Evolutionary conservation across 2,888 invertebrate genomes (phyloP), one percentile per base, ranked within the genome.

Genomic region (Latheticus oryzae): DNA sequence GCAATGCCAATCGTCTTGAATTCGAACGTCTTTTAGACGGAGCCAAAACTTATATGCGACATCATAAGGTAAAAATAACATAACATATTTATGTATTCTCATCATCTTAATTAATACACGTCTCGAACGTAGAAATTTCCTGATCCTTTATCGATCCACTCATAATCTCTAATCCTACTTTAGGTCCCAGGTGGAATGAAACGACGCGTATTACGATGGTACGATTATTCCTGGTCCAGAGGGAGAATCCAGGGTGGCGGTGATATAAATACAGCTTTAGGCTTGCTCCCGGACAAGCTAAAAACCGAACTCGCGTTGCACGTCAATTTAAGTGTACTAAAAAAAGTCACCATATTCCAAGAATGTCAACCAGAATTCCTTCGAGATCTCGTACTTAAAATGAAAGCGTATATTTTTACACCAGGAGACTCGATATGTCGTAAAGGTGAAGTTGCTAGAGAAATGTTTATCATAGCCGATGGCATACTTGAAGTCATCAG

Each of bases 391-490:
- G 97, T 97, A 61, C 84, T 97, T 63, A 97, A 97, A 82, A 97
- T 97, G 97, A 93, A 93, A 80, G 96, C 97, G 3, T 97, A 95
- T 78, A 97, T 97, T 77, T 97, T 97, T 79, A 97, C 97, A 13
- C 97, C 97, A 0, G 97, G 97, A 12, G 97, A 97, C 79, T 91
- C 96, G 58, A 96, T 97, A 74, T 97, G 97, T 76, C 86, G 97
- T 24, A 94, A 96, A 81, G 97, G 94, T 70, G 80, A 79, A 62
- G 88, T 71, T 90, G 97, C 97, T 0, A 83, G 97, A 62, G 97
- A 97, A 80, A 97, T 97, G 97, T 97, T 97, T 76, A 97, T 97
- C 70, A 97, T 97, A 74, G 97, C 97, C 2, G 97, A 97, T 77
- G 97, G 97, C 4, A 95, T 97, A 69, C 82, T 97, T 51, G 96